phyloP scores from a whole-genome alignment of 2,888 invertebrate genomes.

The Lepidochrysops patricia region DNA sequence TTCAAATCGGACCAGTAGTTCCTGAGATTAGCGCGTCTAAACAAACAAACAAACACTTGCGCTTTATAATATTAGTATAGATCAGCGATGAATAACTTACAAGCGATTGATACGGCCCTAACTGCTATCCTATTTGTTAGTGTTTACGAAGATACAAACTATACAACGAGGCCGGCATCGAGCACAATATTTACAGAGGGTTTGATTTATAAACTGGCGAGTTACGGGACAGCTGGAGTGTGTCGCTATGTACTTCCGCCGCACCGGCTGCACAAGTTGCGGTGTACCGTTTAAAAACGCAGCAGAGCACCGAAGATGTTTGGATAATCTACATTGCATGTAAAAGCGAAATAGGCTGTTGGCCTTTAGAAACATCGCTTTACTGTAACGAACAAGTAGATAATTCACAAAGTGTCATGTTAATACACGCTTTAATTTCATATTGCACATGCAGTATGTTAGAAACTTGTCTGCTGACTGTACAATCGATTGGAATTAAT shows the following conservation, averaged over 20 bases:
- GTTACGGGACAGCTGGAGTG: constrained; percentile 22
- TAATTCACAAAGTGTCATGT: too few relatives aligned
- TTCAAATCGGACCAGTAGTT: too few relatives aligned
- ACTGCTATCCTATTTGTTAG: not conserved
- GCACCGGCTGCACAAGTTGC: not conserved
- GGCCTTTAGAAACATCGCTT: too few relatives aligned
- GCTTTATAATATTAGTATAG: not conserved
- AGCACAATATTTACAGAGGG: constrained; percentile 24
- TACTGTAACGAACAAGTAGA: too few relatives aligned
- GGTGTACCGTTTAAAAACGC: too few relatives aligned
- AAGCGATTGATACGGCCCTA: not conserved
- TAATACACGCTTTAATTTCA: not conserved
- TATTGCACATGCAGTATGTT: not conserved
- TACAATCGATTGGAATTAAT: constrained; percentile 13
- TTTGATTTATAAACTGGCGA: constrained; percentile 24
- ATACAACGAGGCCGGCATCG: constrained; percentile 13
- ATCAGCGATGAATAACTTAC: not conserved
- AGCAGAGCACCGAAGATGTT: too few relatives aligned
- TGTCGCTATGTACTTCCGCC: constrained; percentile 23
- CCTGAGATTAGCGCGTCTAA: too few relatives aligned
- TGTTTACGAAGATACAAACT: not conserved
- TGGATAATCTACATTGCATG: too few relatives aligned
- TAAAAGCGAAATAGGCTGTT: too few relatives aligned
- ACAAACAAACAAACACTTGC: too few relatives aligned
- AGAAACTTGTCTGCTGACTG: not conserved